A percentile compares a stretch with the other conserved stretches of the same genome.
phyloP scores from a whole-genome alignment of 2,113 vertebrate genomes.

The Hydrochoerus hydrochaeris region DNA sequence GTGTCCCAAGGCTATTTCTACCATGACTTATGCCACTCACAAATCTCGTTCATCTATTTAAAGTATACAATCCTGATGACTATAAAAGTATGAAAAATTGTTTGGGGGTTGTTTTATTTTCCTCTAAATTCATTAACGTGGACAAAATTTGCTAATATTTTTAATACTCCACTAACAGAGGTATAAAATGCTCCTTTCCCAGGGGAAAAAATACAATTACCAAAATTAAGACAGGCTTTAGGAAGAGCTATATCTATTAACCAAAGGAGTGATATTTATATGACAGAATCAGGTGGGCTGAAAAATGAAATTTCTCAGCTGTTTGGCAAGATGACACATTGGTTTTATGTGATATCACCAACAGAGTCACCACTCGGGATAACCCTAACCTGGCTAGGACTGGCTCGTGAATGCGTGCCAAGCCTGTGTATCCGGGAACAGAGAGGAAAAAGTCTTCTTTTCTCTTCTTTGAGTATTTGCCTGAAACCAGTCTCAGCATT shows the following conservation, averaged over 20 bases:
- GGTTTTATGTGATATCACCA: neutral
- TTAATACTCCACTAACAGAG: conserved; percentile 48
- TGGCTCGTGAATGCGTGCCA: neutral
- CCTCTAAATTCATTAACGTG: conserved; percentile 68
- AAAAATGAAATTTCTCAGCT: conserved; percentile 29
- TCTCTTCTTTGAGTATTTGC: conserved; percentile 70
- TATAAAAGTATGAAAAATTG: conserved; percentile 85
- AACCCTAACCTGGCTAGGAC: neutral
- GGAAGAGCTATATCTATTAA: conserved; percentile 54
- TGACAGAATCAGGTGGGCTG: conserved; percentile 36
- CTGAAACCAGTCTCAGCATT: conserved; percentile 65
- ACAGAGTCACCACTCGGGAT: neutral
- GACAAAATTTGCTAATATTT: conserved; percentile 74
- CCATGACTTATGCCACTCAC: conserved; percentile 83
- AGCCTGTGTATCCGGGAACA: neutral
- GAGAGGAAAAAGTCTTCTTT: conserved; percentile 42
- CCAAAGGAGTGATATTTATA: neutral
- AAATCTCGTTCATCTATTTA: conserved; percentile 88
- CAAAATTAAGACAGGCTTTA: conserved; percentile 65
- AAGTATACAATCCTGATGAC: conserved; percentile 83
- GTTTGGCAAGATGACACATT: neutral
- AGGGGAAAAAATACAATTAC: conserved; percentile 20
- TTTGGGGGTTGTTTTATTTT: conserved; percentile 75
- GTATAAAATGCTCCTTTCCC: conserved; percentile 62
- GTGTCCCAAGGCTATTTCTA: conserved; percentile 85